These are phyloP conservation scores for Scomberomorus guttatus DNA, from an alignment of 2,797 vertebrate genomes.

Conservation along the genomic window DNA sequence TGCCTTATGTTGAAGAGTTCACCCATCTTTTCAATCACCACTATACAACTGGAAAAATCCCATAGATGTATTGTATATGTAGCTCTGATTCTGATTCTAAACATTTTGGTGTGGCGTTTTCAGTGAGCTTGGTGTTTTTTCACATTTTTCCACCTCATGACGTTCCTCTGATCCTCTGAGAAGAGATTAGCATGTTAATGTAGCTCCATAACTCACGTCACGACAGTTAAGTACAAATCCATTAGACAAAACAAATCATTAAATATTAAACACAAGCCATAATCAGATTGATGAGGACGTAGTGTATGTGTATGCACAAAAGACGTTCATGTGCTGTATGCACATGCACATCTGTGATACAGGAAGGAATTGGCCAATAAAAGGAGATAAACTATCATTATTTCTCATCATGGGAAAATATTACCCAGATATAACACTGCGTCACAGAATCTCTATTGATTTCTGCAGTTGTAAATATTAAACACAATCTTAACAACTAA, in stretches of 20 bases:
- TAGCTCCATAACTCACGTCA: constrained; percentile 32
- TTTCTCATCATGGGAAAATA: constrained; percentile 42
- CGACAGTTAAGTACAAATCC: constrained; percentile 45
- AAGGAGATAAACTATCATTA: constrained; percentile 54
- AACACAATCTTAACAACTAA: constrained; percentile 40
- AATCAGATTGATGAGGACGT: constrained; percentile 20
- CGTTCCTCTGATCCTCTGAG: constrained; percentile 1
- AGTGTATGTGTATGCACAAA: neutral
- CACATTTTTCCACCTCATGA: neutral
- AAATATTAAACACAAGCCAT: constrained; percentile 60
- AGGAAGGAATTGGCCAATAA: constrained; percentile 54
- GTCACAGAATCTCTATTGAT: constrained; percentile 45
- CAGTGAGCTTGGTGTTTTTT: neutral
- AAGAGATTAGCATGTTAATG: constrained; percentile 16
- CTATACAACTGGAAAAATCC: neutral
- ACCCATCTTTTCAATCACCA: neutral
- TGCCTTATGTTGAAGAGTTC: neutral
- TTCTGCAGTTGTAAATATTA: constrained; percentile 35
- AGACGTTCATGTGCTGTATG: neutral
- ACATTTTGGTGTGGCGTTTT: neutral
- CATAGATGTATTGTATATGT: no score
- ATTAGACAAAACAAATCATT: constrained; percentile 53
- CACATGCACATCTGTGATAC: neutral
- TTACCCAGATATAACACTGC: constrained; percentile 39
- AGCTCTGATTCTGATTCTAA: neutral